phyloP scores from a whole-genome alignment of 2,113 vertebrate species.

The Romanogobio albipinnatus region DNA sequence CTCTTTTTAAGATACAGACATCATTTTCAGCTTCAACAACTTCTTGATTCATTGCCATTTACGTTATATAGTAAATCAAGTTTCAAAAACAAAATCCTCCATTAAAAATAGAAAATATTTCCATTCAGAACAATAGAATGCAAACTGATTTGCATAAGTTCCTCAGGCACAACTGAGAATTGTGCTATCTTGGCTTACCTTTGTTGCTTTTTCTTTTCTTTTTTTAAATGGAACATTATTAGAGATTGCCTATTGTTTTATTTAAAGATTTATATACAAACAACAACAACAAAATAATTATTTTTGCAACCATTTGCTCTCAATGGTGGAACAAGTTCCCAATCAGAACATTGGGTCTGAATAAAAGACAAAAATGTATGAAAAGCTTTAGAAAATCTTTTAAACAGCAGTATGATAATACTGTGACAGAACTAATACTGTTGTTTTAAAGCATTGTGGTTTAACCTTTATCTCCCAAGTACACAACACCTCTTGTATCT shows the following conservation, averaged over 20 bases:
- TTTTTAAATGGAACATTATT: neutral
- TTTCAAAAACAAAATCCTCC: neutral
- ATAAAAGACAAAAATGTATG: neutral
- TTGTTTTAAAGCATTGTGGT: neutral
- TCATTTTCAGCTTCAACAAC: neutral
- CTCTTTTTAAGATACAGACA: neutral
- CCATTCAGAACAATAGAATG: slow-evolving; percentile 11
- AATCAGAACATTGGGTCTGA: neutral
- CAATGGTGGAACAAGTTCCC: neutral
- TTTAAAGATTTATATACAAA: neutral
- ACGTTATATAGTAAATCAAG: no score
- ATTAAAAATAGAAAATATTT: neutral
- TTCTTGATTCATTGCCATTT: no score
- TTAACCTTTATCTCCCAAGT: neutral
- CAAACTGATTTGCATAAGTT: slow-evolving; percentile 18
- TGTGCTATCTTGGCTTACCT: neutral
- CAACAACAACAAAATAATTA: neutral
- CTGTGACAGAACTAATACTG: neutral
- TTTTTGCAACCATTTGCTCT: neutral
- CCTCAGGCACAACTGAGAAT: neutral
- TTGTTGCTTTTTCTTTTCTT: neutral
- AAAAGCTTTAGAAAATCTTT: neutral
- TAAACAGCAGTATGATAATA: neutral
- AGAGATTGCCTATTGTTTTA: neutral
- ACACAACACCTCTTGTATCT: neutral